These are phyloP conservation scores for Phenganax marumi DNA, from an alignment of 92 coral and sea anemone genomes.

Conservation along the genomic window DNA sequence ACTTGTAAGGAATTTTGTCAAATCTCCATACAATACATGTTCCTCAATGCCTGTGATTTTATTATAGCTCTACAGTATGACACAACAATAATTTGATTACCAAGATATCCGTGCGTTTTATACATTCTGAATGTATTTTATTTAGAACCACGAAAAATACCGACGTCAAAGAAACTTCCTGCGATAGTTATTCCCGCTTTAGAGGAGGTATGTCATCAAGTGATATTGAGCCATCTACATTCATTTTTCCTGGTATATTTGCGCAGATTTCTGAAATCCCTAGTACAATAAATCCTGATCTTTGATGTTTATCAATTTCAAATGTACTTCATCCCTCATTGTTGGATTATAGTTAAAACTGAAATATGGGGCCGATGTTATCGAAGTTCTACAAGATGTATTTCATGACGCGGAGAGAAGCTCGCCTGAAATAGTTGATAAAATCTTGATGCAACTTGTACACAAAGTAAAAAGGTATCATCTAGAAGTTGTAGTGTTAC, in stretches of 20 bases:
- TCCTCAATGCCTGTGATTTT: too few relatives aligned
- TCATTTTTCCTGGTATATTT: neutral
- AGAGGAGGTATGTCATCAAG: slow-evolving; percentile 59
- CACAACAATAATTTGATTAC: too few relatives aligned
- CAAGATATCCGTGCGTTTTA: too few relatives aligned
- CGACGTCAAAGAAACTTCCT: slow-evolving; percentile 68
- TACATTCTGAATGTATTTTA: neutral
- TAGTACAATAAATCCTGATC: neutral
- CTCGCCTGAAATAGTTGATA: slow-evolving; percentile 82
- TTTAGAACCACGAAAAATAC: slow-evolving; percentile 52
- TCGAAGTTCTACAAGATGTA: slow-evolving; percentile 74
- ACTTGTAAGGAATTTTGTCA: too few relatives aligned
- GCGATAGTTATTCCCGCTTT: slow-evolving; percentile 68
- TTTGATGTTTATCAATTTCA: neutral
- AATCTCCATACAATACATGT: too few relatives aligned
- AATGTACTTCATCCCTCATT: neutral
- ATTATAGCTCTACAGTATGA: too few relatives aligned
- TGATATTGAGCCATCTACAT: neutral
- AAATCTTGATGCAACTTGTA: slow-evolving; percentile 75
- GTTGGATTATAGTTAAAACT: slow-evolving; percentile 61
- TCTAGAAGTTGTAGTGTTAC: too few relatives aligned
- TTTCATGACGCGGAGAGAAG: slow-evolving; percentile 74
- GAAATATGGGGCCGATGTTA: slow-evolving; percentile 73
- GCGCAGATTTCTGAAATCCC: neutral
- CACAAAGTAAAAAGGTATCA: slow-evolving; percentile 74